Base-by-base conservation (phyloP, 2,888 invertebrate genomes). In the Cataglyphis cursor region DNA sequence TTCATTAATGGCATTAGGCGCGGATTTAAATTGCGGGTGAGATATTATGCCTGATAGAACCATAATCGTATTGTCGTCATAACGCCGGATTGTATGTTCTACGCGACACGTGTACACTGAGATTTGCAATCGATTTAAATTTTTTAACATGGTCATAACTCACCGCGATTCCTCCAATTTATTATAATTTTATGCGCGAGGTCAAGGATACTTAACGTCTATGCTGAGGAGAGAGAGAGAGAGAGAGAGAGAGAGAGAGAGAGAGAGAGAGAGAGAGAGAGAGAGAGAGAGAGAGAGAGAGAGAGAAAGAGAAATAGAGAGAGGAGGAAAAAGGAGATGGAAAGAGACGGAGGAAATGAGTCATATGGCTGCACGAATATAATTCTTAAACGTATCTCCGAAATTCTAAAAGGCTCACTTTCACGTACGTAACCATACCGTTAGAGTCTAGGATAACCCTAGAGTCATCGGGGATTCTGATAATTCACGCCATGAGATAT, bases 181-280 rank as follows among this genome's bases (percentile, higher is more conserved):
- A 78, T 78, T 78, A 44, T 78, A 70, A 80, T 80, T 80, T 80
- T 59, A 80, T 59, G 78, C 78, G 24, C 78, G 78, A 72, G 78
- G 72, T 80, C 78, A 72, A 80, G 78, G 44, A 57, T 72, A 24
- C 44, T 59, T 21, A n/a, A 41, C 44, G 35, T 70, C 31, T 18
- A 24, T 9, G 57, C n/a, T 28, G 28, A 66, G n/a, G 28, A 9
- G 15, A 24, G 18, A 44, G 21, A 65, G 5, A 38, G 12, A 38
- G 65, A 44, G 12, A 24, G 15, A 66, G 18, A 44, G n/a, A 68
- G 9, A 0, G 28, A 12, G 8, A n/a, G 18, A 24, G 44, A 44
- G 24, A 57, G 24, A 38, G 64, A n/a, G n/a, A n/a, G 51, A 6
- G 38, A 1, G 44, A n/a, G n/a, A 12, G 18, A 8, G 41, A 28